A percentile compares a stretch with the other conserved stretches of the same genome.
Evolutionary conservation across 2,888 invertebrate genomes (phyloP).

Genomic region (Diachrysia chrysitis): DNA sequence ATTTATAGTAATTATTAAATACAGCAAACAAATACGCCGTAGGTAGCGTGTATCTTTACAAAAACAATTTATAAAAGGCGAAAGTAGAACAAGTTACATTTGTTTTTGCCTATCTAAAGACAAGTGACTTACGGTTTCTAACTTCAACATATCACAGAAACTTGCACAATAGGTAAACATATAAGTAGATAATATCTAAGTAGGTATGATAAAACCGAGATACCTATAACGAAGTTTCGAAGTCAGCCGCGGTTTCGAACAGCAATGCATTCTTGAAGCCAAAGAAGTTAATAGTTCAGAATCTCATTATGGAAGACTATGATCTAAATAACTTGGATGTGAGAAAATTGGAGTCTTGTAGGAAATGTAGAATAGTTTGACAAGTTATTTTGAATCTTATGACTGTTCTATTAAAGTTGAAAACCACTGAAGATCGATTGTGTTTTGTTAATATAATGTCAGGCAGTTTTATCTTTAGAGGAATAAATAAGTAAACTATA

Average conservation of each 20-base stretch:
- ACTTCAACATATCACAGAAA: slow-evolving; percentile 19
- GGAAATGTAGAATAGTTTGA: background rate
- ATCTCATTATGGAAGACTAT: slow-evolving; percentile 34
- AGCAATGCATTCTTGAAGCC: slow-evolving; percentile 51
- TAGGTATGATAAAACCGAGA: slow-evolving; percentile 62
- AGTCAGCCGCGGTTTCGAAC: slow-evolving; percentile 56
- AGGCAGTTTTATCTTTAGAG: no score
- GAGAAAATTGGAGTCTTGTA: background rate
- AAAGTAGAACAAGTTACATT: slow-evolving; percentile 32
- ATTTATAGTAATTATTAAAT: slow-evolving; percentile 14
- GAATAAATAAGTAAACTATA: no score
- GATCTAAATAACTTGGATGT: slow-evolving; percentile 14
- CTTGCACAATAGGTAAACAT: slow-evolving; percentile 34
- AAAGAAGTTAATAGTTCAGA: slow-evolving; percentile 39
- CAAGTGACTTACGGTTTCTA: slow-evolving; percentile 9
- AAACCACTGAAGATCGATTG: no score
- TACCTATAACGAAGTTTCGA: slow-evolving; percentile 57
- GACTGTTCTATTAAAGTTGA: background rate
- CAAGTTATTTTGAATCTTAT: background rate
- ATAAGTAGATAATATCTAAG: slow-evolving; percentile 61
- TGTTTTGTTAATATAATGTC: no score
- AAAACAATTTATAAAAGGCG: slow-evolving; percentile 20
- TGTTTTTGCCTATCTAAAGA: slow-evolving; percentile 14
- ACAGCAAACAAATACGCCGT: slow-evolving; percentile 33
- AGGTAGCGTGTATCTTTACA: slow-evolving; percentile 15